Conservation (phyloP, 1,140 invertebrate species). For the Ephestia elutella region DNA sequence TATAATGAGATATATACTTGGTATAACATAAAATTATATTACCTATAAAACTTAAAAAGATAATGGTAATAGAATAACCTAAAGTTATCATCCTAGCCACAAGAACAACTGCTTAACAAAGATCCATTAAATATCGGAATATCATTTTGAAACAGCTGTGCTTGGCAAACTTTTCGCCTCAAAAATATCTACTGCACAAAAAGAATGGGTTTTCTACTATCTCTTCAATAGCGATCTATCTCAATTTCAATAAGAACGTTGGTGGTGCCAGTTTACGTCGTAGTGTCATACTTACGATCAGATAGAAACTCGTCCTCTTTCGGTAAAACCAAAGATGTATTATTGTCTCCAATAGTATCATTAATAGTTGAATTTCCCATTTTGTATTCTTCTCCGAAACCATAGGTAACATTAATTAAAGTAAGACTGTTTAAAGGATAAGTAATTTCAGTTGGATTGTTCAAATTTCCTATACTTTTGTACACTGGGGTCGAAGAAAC, state of each 20-base stretch:
- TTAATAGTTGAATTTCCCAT: neutral
- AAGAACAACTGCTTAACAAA: too few species aligned
- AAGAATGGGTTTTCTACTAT: too few species aligned
- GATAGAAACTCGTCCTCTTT: conserved; percentile 41
- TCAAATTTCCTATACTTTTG: neutral
- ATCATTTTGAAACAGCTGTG: too few species aligned
- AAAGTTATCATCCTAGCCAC: too few species aligned
- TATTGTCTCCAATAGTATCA: neutral
- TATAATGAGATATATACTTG: conserved; percentile 17
- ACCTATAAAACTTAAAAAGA: too few species aligned
- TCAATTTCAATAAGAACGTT: neutral
- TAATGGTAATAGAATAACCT: too few species aligned
- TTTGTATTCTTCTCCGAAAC: neutral
- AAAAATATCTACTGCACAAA: too few species aligned
- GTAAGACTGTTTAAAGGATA: conserved; percentile 2
- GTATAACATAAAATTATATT: neutral
- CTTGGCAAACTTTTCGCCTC: too few species aligned
- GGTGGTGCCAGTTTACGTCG: neutral
- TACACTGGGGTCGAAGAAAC: neutral
- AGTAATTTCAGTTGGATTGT: conserved; percentile 8
- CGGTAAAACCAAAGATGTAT: conserved; percentile 16
- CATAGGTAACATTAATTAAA: neutral
- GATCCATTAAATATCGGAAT: too few species aligned
- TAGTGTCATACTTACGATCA: conserved; percentile 51
- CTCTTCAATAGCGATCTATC: too few species aligned